Conservation (phyloP, 2,113 vertebrate species). For the Peromyscus polionotus region DNA sequence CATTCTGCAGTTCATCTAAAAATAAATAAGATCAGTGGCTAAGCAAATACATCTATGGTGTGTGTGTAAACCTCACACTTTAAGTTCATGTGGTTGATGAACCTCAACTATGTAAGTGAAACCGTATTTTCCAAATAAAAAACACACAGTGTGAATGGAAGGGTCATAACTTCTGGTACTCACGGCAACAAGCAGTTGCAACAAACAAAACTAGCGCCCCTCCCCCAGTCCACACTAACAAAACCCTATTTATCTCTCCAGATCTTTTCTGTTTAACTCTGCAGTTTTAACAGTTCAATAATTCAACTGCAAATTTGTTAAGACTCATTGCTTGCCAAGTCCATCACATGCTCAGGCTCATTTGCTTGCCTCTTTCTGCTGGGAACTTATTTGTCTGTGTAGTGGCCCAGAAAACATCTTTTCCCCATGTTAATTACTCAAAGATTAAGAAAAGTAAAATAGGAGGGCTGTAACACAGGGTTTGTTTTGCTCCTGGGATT, state of each 20-base stretch:
- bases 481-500: constrained; percentile 68
- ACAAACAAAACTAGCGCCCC: constrained; percentile 62
- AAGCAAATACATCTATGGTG: constrained; percentile 68
- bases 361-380: constrained; percentile 70
- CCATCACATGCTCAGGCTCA: constrained; percentile 61
- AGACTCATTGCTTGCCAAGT: constrained; percentile 73
- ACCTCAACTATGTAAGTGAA: constrained; percentile 67
- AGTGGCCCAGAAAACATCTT: constrained; percentile 73
- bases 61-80: constrained; percentile 65
- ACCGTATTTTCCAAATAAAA: constrained; percentile 69
- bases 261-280: constrained; percentile 67
- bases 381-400: constrained; percentile 74
- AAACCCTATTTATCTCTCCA: constrained; percentile 62
- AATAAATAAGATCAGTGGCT: constrained; percentile 67
- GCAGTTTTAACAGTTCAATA: constrained; percentile 66
- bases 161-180: constrained; percentile 60
- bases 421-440: constrained; percentile 69
- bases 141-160: constrained; percentile 59
- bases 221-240: constrained; percentile 25
- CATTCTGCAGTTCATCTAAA: constrained; percentile 66
- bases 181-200: constrained; percentile 69
- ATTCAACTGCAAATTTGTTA: constrained; percentile 75
- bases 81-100: constrained; percentile 51
- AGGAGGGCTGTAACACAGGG: constrained; percentile 63
- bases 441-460: constrained; percentile 75